Base-by-base conservation (phyloP, 2,888 invertebrate species). In the Sycophila texana region DNA sequence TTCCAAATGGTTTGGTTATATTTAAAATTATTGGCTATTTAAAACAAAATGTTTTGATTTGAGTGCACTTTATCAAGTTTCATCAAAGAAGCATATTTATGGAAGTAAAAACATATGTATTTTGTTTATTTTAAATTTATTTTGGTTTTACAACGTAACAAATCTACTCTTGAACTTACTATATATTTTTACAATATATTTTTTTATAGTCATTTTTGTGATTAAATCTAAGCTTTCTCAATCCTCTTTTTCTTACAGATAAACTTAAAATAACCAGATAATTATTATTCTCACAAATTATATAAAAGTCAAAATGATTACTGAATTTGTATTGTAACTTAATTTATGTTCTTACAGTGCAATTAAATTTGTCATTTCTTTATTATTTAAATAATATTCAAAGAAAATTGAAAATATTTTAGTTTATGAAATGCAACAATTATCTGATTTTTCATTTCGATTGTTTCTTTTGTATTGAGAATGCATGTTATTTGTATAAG, bases 11-110 rank as follows among this genome's bases (percentile, higher is more conserved):
- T 13, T 22, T 26, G 4, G 22, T 26, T 4, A 20, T 13, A 60
- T 60, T 60, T 16, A 60, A 14, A 60, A 60, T 22, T n/a, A n/a
- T n/a, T n/a, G n/a, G n/a, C n/a, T 13, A 60, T 60, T 60, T 16
- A 60, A 14, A 60, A 60, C 14, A 16, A 20, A 26, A 5, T 16
- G 13, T 60, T 60, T 26, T 26, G 60, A 14, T 26, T 26, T 26
- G 3, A 26, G 26, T 26, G 26, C 26, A 26, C 26, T 26, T 26
- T 3, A 26, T 26, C 3, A 26, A 26, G 3, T 26, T 26, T 26
- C 3, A 26, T 2, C 26, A 26, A 26, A 26, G 26, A 2, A 26
- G 26, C 26, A 26, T 26, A 26, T 26, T 26, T 26, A 26, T 26
- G 3, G 3, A 26, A 26, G 26, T 26, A 26, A 26, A 26, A 26